phyloP scores from a whole-genome alignment of 2,888 invertebrate species.

The Allophyes oxyacanthae region DNA sequence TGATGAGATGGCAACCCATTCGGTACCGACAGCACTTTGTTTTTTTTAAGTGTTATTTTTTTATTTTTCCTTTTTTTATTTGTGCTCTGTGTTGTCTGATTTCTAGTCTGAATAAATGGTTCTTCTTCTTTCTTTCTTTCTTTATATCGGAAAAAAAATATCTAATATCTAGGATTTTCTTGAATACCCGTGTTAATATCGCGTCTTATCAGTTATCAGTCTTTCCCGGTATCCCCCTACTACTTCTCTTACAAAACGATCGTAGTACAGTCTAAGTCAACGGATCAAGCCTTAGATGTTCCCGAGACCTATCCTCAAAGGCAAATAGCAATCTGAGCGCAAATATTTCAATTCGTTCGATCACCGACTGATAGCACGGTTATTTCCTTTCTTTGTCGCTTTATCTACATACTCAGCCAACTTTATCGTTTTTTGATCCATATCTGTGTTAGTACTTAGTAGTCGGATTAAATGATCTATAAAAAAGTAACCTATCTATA shows the following conservation, averaged over 20 bases:
- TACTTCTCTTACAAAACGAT: slow-evolving; percentile 10
- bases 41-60: too few species aligned
- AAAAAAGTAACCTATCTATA: too few species aligned
- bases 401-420: slow-evolving; percentile 40
- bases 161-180: too few species aligned
- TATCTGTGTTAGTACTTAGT: slow-evolving; percentile 9
- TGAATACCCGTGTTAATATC: too few species aligned
- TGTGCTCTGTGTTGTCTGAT: too few species aligned
- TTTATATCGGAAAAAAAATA: too few species aligned
- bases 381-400: slow-evolving; percentile 47
- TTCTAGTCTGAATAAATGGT: too few species aligned
- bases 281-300: slow-evolving; percentile 33
- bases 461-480: background rate
- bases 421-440: slow-evolving; percentile 24
- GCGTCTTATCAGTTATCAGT: background rate
- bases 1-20: too few species aligned
- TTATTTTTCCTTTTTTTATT: too few species aligned
- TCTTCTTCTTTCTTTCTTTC: too few species aligned
- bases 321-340: slow-evolving; percentile 68
- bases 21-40: too few species aligned
- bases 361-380: slow-evolving; percentile 41
- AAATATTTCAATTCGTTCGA: slow-evolving; percentile 65
- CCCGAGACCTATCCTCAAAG: slow-evolving; percentile 55
- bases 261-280: slow-evolving; percentile 15
- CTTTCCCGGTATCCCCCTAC: background rate